Conservation (phyloP, 2,113 vertebrate species). For the Lophochroa leadbeateri region DNA sequence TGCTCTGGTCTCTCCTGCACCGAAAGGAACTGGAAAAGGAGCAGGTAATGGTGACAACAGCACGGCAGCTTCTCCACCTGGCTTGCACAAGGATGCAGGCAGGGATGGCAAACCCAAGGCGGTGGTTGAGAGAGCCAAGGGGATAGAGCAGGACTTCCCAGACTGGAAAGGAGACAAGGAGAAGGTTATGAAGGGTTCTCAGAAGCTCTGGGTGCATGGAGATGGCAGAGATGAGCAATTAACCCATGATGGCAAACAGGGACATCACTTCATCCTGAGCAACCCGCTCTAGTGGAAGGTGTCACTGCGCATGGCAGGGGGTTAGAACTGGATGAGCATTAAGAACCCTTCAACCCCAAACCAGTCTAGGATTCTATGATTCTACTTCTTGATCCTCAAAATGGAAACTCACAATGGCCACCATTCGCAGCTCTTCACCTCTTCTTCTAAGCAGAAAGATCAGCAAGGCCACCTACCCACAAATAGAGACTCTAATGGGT, state of each 20-base stretch:
- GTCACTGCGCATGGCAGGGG: neutral
- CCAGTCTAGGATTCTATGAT: neutral
- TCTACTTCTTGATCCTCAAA: rapidly evolving
- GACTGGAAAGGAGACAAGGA: neutral
- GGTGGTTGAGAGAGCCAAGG: rapidly evolving
- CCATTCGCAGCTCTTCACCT: rapidly evolving
- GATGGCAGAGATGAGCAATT: neutral
- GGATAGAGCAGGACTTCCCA: neutral
- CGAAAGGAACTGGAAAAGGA: rapidly evolving
- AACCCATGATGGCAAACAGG: neutral
- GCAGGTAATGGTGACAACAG: neutral
- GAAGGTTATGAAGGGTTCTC: neutral
- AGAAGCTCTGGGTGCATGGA: rapidly evolving
- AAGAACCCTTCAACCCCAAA: neutral
- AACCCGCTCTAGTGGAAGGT: neutral
- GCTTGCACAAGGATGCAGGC: rapidly evolving
- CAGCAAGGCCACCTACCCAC: neutral
- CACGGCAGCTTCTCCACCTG: rapidly evolving
- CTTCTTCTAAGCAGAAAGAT: neutral
- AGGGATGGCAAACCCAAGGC: neutral
- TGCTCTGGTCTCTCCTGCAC: rapidly evolving
- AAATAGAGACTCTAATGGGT: rapidly evolving
- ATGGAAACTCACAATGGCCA: rapidly evolving
- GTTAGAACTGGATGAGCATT: neutral
- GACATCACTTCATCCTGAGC: neutral